phyloP scores from a whole-genome alignment of 2,797 vertebrate species.

The Craterocephalus amniculus region DNA sequence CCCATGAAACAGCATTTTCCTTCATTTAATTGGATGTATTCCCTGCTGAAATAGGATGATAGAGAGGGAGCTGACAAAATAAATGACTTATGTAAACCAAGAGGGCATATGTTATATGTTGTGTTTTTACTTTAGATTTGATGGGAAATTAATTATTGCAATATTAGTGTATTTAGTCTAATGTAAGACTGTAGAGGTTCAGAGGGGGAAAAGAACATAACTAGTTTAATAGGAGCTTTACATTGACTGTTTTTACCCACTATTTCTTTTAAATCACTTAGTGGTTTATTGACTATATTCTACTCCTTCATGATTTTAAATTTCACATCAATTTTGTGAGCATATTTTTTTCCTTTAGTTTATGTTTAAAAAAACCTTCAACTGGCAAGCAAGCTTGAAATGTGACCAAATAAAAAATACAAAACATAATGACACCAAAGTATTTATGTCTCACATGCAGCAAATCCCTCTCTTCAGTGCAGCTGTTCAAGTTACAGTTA shows the following conservation, averaged over 20 bases:
- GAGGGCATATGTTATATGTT: too few species aligned
- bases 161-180: not conserved
- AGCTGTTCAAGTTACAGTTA: not conserved
- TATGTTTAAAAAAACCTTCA: too few species aligned
- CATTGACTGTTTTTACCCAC: not conserved
- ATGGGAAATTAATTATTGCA: too few species aligned
- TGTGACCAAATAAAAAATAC: not conserved
- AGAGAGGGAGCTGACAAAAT: conserved; percentile 14
- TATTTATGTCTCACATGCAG: not conserved
- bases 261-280: not conserved
- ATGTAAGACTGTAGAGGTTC: not conserved
- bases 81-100: conserved; percentile 16
- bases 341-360: too few species aligned
- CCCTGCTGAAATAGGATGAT: conserved; percentile 30
- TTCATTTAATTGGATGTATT: conserved; percentile 50
- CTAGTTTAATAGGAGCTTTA: not conserved
- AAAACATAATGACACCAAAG: not conserved
- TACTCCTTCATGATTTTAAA: too few species aligned
- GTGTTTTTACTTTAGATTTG: too few species aligned
- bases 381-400: not conserved
- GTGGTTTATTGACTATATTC: not conserved
- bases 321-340: too few species aligned
- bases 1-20: conserved; percentile 35
- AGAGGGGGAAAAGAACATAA: not conserved
- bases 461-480: not conserved